Percentiles rank a stretch among this genome's conserved stretches.
Conservation (phyloP, 2,113 vertebrate genomes). For the Procapra przewalskii region DNA sequence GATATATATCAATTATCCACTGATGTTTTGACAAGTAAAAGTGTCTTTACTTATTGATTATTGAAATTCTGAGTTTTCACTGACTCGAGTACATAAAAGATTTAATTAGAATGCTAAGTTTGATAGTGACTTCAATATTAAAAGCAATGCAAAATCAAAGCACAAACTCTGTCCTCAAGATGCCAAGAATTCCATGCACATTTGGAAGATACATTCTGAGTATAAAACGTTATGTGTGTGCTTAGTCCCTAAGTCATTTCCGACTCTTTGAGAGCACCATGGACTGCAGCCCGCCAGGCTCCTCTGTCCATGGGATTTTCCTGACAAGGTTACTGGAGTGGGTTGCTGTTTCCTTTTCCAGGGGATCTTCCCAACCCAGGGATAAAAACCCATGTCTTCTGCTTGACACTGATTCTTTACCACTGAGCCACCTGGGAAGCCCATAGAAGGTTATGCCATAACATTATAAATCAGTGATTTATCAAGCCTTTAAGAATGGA, state of each 20-base stretch:
- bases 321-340: neutral
- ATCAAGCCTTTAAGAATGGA: neutral
- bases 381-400: neutral
- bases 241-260: neutral
- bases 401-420: neutral
- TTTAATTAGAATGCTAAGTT: neutral
- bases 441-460: neutral
- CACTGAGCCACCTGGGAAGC: neutral
- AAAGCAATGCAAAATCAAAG: constrained; percentile 28
- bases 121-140: constrained; percentile 6
- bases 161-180: neutral
- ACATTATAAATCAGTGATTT: neutral
- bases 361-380: neutral
- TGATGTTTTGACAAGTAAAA: constrained; percentile 29
- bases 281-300: neutral
- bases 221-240: neutral
- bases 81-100: neutral
- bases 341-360: neutral
- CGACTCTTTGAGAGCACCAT: neutral
- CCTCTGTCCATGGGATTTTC: neutral
- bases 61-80: constrained; percentile 29
- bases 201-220: neutral
- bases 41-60: neutral
- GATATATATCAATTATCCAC: neutral
- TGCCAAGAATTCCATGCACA: neutral